Evolutionary conservation across 2,888 invertebrate genomes (phyloP), one percentile per base, ranked within the genome.

Genomic region (Cactoblastis cactorum): DNA sequence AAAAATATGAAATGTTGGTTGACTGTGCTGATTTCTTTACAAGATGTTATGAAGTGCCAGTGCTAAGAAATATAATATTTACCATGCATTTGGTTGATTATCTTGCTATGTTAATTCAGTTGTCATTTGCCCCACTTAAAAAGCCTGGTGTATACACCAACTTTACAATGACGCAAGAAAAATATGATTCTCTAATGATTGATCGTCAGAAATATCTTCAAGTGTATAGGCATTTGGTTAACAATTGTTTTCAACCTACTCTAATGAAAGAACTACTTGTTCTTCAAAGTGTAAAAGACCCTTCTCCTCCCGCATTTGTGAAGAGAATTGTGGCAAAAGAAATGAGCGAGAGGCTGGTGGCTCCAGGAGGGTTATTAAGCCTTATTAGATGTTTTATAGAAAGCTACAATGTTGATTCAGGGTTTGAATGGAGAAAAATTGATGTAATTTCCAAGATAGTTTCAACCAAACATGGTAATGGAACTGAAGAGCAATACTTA

Each of bases 231-330:
- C 67, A 86, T 56, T 75, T 95, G 45, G 78, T 92, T 11, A 71
- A 69, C 15, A 90, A 89, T 51, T 91, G 92, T 51, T 93, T 93
- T 60, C 92, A 92, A 64, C 90, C 92, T 18, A 74, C 90, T 45
- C 80, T 94, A 28, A 92, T 95, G 67, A 92, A 92, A 66, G 94
- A 95, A 72, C 82, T 95, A n/a, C 88, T 95, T 79, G 82, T 93
- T 38, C 81, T 95, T 32, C 92, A 92, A 64, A 91, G 91, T 71
- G 74, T 80, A 11, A 75, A 70, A 50, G 80, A 88, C 32, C 85
- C 91, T n/a, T 47, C 65, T 11, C 80, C 90, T 18, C 94, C 94
- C 2, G 69, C 67, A 9, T 95, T 95, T 93, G 89, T 94, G 37
- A 91, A 91, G 65, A 90, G 83, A 71, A 83, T 90, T 9, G 91